phyloP scores from a whole-genome alignment of 2,797 vertebrate genomes.

The Silurus aristotelis region DNA sequence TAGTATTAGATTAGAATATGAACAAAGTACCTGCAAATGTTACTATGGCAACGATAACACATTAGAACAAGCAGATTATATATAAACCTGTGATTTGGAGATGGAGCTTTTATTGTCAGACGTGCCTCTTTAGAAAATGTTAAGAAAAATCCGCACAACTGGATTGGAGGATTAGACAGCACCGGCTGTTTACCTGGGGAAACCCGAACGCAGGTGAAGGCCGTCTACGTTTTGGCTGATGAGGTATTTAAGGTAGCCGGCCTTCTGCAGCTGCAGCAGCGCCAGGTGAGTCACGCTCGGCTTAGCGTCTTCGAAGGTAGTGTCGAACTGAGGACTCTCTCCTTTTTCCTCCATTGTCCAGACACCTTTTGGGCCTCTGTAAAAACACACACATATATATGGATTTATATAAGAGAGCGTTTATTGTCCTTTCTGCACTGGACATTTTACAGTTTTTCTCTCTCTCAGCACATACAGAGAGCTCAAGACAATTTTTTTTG shows the following conservation, averaged over 20 bases:
- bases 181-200: constrained; percentile 82
- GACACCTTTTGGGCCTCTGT: constrained; percentile 92
- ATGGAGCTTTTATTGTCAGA: background rate
- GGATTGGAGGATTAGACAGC: too few species aligned
- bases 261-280: constrained; percentile 85
- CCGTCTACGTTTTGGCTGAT: constrained; percentile 98
- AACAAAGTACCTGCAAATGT: background rate
- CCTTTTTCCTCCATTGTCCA: constrained; percentile 95
- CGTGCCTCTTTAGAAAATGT: background rate
- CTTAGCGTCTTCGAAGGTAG: constrained; percentile 90
- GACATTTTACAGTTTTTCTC: background rate
- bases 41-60: background rate
- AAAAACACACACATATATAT: constrained; percentile 4
- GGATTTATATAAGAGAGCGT: background rate
- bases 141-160: background rate
- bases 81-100: background rate
- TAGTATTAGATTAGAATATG: background rate
- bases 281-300: constrained; percentile 94
- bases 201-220: constrained; percentile 91
- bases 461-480: background rate
- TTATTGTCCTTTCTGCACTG: background rate
- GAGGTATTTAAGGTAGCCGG: constrained; percentile 87
- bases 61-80: background rate
- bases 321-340: constrained; percentile 88
- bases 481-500: background rate